Conservation (phyloP, 2,113 vertebrate species). For the Rousettus leschenaultii region DNA sequence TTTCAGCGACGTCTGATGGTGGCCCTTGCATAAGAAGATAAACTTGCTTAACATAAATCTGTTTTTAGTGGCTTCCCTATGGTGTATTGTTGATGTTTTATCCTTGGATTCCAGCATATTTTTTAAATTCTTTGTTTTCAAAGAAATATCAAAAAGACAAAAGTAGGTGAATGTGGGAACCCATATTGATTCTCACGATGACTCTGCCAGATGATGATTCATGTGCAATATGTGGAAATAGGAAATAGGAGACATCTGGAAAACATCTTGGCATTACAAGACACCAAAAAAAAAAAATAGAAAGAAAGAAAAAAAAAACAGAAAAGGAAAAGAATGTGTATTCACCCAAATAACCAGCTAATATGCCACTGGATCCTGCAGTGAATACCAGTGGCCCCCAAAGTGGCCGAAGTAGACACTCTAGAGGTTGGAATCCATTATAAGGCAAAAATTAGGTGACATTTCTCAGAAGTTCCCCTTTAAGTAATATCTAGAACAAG, state of each 20-base stretch:
- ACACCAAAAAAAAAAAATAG: constrained; percentile 46
- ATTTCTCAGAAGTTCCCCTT: background rate
- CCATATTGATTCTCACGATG: constrained; percentile 33
- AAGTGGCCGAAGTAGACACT: accelerated
- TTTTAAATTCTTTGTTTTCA: background rate
- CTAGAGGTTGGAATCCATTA: accelerated
- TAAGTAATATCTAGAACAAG: background rate
- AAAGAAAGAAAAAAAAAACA: background rate
- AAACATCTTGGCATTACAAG: constrained; percentile 59
- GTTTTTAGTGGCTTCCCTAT: background rate
- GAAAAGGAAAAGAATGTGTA: constrained; percentile 10
- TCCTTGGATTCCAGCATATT: background rate
- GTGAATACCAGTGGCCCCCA: accelerated
- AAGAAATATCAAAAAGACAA: constrained; percentile 6
- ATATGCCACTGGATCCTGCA: background rate
- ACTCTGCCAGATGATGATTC: constrained; percentile 61
- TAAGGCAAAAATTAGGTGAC: background rate
- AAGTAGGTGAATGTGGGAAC: constrained; percentile 64
- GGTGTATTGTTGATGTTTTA: accelerated
- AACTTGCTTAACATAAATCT: accelerated
- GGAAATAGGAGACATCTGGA: constrained; percentile 71
- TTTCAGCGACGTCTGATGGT: accelerated
- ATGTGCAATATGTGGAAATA: constrained; percentile 59
- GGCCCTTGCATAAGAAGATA: background rate
- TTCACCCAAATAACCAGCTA: background rate